Base-by-base conservation (phyloP, 37 sponge, comb jelly and placozoan genomes). In the Tethya wilhelma region DNA sequence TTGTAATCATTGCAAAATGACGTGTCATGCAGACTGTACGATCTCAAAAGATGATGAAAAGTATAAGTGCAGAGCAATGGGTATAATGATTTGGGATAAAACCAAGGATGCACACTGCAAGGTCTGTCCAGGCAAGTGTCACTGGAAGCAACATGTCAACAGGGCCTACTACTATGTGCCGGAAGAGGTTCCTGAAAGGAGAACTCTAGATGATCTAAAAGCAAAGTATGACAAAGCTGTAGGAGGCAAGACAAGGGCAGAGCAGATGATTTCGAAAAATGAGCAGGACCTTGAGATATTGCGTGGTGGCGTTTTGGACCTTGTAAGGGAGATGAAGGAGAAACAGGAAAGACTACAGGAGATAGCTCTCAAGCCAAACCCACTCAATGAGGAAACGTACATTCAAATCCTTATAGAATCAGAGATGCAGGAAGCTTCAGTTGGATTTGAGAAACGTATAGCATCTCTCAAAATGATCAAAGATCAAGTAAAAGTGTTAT, bases 321-420 rank as follows among this genome's bases (percentile, higher is more conserved):
- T 46, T 23, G 55, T 82, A 33, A 33, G 65, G 6, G 37, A 77
- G 71, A 79, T 53, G 0, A 80, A 62, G 25, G 26, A 58, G 39
- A 43, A 65, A 44, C 31, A 77, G 39, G n/a, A 80, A 59, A 55
- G 78, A n/a, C 43, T 88, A n/a, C 73, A 84, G 41, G 76, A 90
- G n/a, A 89, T 89, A 23, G 90, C 90, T 30, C 84, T 89, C 30
- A 83, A 79, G 38, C 90, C 90, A 56, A 84, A 89, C 59, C 90
- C 84, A 0, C 70, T 89, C 1, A 79, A 64, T 22, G 84, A 83
- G 37, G 75, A 84, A 4, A 76, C 83, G 36, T 89, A 89, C 71
- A 89, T 89, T 72, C 75, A 89, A 37, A 38, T 89, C 33, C 74
- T 89, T 25, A 84, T 89, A 11, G 55, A 84, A 36, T 83, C 90